Conservation (phyloP, 2,888 invertebrate species). For the Synanthedon andrenaeformis region DNA sequence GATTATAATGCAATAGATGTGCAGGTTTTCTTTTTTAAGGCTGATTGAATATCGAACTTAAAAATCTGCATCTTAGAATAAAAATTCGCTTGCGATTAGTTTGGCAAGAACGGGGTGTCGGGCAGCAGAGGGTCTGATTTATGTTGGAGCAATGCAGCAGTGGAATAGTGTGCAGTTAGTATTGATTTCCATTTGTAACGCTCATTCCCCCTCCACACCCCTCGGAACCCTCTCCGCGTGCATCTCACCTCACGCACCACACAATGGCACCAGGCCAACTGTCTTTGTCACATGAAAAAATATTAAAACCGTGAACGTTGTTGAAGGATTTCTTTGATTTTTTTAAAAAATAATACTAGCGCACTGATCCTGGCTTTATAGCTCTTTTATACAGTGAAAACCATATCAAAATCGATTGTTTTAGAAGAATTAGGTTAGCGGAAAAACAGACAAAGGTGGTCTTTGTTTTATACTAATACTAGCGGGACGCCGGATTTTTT, state of each 20-base stretch:
- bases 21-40: slow-evolving; percentile 24
- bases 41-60: slow-evolving; percentile 4
- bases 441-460: too few species aligned
- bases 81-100: slow-evolving; percentile 22
- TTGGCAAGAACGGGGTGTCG: slow-evolving; percentile 52
- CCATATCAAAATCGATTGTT: too few species aligned
- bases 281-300: slow-evolving; percentile 23
- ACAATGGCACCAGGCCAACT: slow-evolving; percentile 59
- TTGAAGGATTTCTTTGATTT: too few species aligned
- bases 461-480: too few species aligned
- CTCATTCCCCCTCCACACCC: slow-evolving; percentile 11
- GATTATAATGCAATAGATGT: slow-evolving; percentile 37
- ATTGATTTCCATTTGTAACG: slow-evolving; percentile 67
- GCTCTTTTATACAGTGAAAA: too few species aligned
- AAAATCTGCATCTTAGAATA: slow-evolving; percentile 15
- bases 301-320: neutral
- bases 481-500: too few species aligned
- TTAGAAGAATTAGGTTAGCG: too few species aligned
- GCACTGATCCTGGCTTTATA: too few species aligned
- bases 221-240: slow-evolving; percentile 30
- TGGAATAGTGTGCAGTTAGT: slow-evolving; percentile 67
- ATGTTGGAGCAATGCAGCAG: slow-evolving; percentile 67
- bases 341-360: too few species aligned
- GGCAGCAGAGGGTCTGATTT: slow-evolving; percentile 60
- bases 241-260: slow-evolving; percentile 51